Conservation (phyloP, 2,888 invertebrate genomes). For the Diabrotica balteata region DNA sequence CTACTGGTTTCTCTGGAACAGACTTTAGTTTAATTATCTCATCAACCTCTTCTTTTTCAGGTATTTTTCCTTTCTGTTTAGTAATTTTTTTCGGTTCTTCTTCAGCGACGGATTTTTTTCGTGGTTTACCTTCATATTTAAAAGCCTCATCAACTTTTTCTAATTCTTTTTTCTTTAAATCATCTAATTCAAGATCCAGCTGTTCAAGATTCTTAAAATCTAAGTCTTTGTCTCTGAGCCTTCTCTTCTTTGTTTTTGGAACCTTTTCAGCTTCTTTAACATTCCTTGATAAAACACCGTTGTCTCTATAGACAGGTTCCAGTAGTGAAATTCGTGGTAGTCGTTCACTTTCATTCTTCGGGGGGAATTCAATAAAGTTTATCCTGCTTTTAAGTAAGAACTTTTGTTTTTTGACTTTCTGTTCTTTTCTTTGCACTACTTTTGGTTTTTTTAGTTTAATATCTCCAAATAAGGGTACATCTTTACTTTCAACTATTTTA, state of each 20-base stretch:
- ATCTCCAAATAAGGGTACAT: constrained; percentile 64
- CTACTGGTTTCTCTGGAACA: constrained; percentile 54
- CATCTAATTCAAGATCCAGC: constrained; percentile 59
- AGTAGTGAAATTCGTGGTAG: constrained; percentile 54
- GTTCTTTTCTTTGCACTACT: constrained; percentile 50
- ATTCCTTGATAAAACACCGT: constrained; percentile 62
- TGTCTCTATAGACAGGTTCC: constrained; percentile 54
- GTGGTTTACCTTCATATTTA: constrained; percentile 43
- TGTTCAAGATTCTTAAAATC: constrained; percentile 60
- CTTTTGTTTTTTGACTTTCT: constrained; percentile 65
- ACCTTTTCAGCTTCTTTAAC: constrained; percentile 60
- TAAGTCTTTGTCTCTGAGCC: constrained; percentile 56
- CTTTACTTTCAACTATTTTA: constrained; percentile 65
- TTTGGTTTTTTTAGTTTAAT: constrained; percentile 68
- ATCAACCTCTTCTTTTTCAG: constrained; percentile 50
- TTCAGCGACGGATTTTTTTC: constrained; percentile 41
- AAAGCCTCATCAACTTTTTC: constrained; percentile 56
- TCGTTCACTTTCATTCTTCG: constrained; percentile 51
- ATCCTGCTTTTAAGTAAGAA: constrained; percentile 76
- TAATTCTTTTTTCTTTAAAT: constrained; percentile 56
- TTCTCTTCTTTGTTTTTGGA: constrained; percentile 55
- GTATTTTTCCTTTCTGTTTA: constrained; percentile 57
- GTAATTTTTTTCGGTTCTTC: constrained; percentile 49
- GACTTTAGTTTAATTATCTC: constrained; percentile 57
- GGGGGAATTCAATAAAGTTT: constrained; percentile 62